Percentiles rank a stretch among this genome's conserved stretches.
These are phyloP conservation scores for Ligdia adustata DNA, from an alignment of 2,888 invertebrate species.

Conservation along the genomic window DNA sequence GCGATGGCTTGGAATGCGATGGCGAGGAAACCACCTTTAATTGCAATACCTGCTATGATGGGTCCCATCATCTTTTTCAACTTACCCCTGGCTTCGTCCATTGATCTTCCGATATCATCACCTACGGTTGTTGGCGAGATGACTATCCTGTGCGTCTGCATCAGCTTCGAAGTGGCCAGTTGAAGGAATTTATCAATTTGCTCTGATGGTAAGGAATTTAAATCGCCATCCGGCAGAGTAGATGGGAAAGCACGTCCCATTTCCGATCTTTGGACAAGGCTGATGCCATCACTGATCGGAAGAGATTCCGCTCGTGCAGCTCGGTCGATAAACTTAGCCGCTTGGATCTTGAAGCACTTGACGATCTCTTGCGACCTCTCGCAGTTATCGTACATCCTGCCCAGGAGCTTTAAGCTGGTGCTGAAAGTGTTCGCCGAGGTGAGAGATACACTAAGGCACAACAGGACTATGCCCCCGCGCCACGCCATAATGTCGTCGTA, in stretches of 20 bases:
- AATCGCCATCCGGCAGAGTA: constrained; percentile 81
- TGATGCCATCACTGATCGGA: constrained; percentile 85
- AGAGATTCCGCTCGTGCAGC: constrained; percentile 86
- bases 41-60: constrained; percentile 86
- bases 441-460: constrained; percentile 60
- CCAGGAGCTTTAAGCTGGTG: constrained; percentile 75
- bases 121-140: constrained; percentile 74
- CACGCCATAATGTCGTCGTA: constrained; percentile 67
- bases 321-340: constrained; percentile 86
- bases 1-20: constrained; percentile 90
- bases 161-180: constrained; percentile 81
- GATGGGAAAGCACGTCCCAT: constrained; percentile 75
- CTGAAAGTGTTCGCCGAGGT: constrained; percentile 69
- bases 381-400: constrained; percentile 85
- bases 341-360: constrained; percentile 89
- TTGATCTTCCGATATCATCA: constrained; percentile 71
- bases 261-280: constrained; percentile 78
- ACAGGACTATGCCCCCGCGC: constrained; percentile 69
- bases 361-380: constrained; percentile 85
- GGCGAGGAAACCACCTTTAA: constrained; percentile 89
- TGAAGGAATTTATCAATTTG: constrained; percentile 85
- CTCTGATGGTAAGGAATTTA: constrained; percentile 84
- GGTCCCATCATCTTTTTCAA: constrained; percentile 87
- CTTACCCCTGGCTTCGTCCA: constrained; percentile 84
- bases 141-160: constrained; percentile 85